Base-by-base conservation (phyloP, 2,797 vertebrate genomes). In the Acanthurus tractus region DNA sequence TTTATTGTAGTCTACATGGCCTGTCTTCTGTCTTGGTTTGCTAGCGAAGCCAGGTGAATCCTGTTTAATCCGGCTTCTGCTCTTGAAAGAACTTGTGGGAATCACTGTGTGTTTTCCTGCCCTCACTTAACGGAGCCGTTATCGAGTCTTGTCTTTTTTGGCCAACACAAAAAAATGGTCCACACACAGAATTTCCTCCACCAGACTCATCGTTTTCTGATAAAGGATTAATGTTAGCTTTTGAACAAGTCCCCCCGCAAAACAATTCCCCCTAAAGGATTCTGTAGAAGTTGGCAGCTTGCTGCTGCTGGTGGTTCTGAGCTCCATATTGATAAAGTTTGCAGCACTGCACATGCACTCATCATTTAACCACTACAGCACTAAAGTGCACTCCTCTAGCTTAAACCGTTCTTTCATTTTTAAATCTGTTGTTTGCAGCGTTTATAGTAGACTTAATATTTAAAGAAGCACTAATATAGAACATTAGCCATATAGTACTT, bases 381-480 rank as follows among this genome's bases (percentile, higher is more conserved):
- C 8, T 34, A 5, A 11, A 45, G 42, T 14, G 5, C 50, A 38
- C 53, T 55, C 29, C 29, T 34, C 29, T 40, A 40, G 38, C 38
- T 40, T 40, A 9, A 45, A 45, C 44, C 6, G 44, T 45, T 45
- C 44, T 62, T 45, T 69, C 48, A 20, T 25, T 40, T 81, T 67
- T 45, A 49, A 73, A 84, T 61, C 25, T 58, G 57, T 83, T 79
- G 50, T 55, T 50, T 62, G 57, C 54, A 44, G 42, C 49, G 36
- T 74, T 81, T 45, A 58, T 73, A 74, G 65, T 70, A 34, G 36
- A 9, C 46, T 79, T 63, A 61, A 74, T 70, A 67, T 71, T 64
- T 22, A 66, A 78, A 65, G 40, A 2, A 1, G 23, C 42, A 22
- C 53, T 49, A 65, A 69, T 53, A 63, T 18, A 50, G 14, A 54